These are phyloP conservation scores for Achatina immaculata DNA, from an alignment of 1,140 invertebrate species.

Conservation along the genomic window DNA sequence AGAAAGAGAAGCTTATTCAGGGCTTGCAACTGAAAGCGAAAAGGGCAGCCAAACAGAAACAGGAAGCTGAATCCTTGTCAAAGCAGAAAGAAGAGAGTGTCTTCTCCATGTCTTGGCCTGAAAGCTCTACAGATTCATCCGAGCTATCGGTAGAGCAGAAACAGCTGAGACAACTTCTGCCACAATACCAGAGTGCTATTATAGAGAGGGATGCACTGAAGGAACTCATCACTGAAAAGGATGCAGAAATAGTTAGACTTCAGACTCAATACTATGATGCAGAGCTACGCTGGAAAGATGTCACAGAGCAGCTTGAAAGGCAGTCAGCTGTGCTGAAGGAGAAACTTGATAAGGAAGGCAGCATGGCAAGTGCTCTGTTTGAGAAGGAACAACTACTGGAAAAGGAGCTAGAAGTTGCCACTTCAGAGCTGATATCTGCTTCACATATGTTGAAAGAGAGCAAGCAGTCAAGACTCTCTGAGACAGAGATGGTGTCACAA, in stretches of 20 bases:
- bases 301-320: slow-evolving; percentile 16
- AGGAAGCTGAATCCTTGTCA: not conserved
- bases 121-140: slow-evolving; percentile 7
- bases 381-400: slow-evolving; percentile 35
- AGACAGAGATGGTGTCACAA: slow-evolving; percentile 20
- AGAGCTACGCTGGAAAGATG: slow-evolving; percentile 41
- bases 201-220: slow-evolving; percentile 44
- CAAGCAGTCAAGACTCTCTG: not conserved
- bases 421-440: slow-evolving; percentile 32
- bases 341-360: slow-evolving; percentile 30
- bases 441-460: slow-evolving; percentile 32
- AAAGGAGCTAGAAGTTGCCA: slow-evolving; percentile 33
- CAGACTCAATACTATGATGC: slow-evolving; percentile 46
- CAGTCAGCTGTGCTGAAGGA: slow-evolving; percentile 21
- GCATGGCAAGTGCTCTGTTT: not conserved
- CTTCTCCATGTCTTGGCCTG: slow-evolving; percentile 22
- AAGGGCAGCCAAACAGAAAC: slow-evolving; percentile 25
- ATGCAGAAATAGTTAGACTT: slow-evolving; percentile 45
- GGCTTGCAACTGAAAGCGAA: slow-evolving; percentile 39
- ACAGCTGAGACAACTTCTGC: slow-evolving; percentile 28
- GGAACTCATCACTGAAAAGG: slow-evolving; percentile 44
- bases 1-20: slow-evolving; percentile 45
- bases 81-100: slow-evolving; percentile 30
- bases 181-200: slow-evolving; percentile 37
- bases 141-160: not conserved